Evolutionary conservation across 2,113 vertebrate genomes (phyloP).

Genomic region (Larimichthys polyactis): DNA sequence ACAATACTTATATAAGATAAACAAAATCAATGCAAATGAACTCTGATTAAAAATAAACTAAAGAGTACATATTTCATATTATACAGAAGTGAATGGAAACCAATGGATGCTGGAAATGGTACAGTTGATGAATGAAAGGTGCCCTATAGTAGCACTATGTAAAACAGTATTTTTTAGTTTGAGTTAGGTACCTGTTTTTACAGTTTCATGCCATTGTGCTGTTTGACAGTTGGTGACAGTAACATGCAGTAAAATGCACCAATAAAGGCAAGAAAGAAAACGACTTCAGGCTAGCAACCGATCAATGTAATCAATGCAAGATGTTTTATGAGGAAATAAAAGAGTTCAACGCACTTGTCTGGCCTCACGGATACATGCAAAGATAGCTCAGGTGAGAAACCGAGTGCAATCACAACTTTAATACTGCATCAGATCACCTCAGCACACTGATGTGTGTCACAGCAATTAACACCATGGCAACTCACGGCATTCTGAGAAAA

Average conservation of each 20-base stretch:
- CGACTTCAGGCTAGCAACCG: neutral
- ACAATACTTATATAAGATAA: neutral
- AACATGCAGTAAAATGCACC: neutral
- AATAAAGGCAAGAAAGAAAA: neutral
- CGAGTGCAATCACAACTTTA: neutral
- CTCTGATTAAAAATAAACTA: neutral
- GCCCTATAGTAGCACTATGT: no score
- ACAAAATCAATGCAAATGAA: neutral
- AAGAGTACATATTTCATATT: neutral
- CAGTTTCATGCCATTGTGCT: neutral
- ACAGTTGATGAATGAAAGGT: neutral
- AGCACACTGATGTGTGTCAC: neutral
- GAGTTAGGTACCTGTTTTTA: neutral
- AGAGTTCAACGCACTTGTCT: neutral
- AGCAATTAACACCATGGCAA: neutral
- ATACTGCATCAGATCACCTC: conserved; percentile 10
- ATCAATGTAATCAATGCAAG: neutral
- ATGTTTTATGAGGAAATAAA: neutral
- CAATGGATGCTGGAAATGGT: neutral
- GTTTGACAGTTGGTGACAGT: neutral
- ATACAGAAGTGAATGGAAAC: neutral
- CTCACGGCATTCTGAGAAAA: conserved; percentile 15
- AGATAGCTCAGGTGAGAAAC: neutral
- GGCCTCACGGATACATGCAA: neutral
- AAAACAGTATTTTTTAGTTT: neutral